Percentiles rank a stretch among this genome's conserved stretches.
These are phyloP conservation scores for Odontophorus gujanensis DNA, from an alignment of 2,113 vertebrate genomes.

Conservation along the genomic window DNA sequence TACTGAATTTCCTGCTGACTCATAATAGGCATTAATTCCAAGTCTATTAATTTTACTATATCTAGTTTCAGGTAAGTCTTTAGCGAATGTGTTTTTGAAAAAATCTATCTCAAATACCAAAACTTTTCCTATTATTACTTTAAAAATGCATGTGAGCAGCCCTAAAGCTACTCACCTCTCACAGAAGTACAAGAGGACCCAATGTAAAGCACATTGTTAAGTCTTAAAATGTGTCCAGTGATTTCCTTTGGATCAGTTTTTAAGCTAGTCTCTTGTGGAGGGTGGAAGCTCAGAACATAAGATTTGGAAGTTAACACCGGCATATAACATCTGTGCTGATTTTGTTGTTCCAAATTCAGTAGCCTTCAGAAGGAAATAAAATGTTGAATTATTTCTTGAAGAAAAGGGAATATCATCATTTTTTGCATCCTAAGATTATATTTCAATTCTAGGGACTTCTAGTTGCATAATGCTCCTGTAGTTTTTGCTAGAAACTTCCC, in stretches of 20 bases:
- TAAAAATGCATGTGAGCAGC: not conserved
- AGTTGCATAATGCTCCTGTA: not conserved
- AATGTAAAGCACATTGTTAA: not conserved
- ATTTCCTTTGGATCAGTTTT: not conserved
- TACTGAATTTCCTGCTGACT: not conserved
- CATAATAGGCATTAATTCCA: not conserved
- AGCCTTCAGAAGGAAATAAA: not conserved
- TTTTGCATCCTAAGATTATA: not conserved
- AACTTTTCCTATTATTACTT: not conserved
- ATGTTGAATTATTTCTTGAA: not conserved
- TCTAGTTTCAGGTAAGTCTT: not conserved
- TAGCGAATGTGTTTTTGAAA: not conserved
- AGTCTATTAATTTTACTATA: not conserved
- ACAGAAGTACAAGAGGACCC: not conserved
- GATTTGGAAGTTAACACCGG: not conserved
- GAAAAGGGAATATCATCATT: not conserved
- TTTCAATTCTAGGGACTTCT: not conserved
- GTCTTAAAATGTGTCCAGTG: not conserved
- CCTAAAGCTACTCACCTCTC: not conserved
- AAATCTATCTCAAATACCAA: not conserved
- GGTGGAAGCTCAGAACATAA: not conserved
- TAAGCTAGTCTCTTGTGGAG: not conserved
- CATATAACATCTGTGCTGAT: not conserved
- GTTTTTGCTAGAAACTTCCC: not conserved
- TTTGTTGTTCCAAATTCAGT: not conserved